Base-by-base conservation (phyloP, 2,888 invertebrate species). In the Stomorhina lunata region DNA sequence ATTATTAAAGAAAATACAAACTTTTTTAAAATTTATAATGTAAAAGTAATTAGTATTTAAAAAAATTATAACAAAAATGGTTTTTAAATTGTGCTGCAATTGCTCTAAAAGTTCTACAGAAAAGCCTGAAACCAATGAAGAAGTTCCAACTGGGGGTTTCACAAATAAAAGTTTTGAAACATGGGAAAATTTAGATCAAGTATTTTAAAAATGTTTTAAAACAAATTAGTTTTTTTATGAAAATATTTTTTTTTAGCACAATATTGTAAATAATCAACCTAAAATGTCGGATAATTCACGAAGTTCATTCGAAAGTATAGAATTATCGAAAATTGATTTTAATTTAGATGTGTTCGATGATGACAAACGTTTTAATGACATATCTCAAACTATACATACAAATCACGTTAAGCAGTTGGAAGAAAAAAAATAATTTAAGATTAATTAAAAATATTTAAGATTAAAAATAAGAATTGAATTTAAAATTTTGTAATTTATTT, bases 271-370 rank as follows among this genome's bases (percentile, higher is more conserved):
- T 20, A 27, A 37, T n/a, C 59, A 32, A 17, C 57, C 65, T 1
- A 79, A 59, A 66, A 27, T 72, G 40, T 59, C 80, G 4, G 32
- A 72, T 43, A 57, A 32, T 34, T 75, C 53, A 6, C 63, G 71
- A 34, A 73, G 34, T 22, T 78, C 78, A 0, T 7, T 43, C 7
- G 78, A 80, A 43, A 78, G 71, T 12, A 72, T 80, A 15, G 59
- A 81, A 6, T 40, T 84, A n/a, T 69, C 80, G 3, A 81, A 78
- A 57, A 78, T 83, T 45, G 85, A 85, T 73, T 76, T 85, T 10
- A 81, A 80, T 61, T 69, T 81, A 22, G 66, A 80, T 63, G 63
- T 80, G 22, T 85, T 80, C 55, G 84, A 85, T 43, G 80, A 85
- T 43, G 80, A 79, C 17, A 68, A 79, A 10, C 85, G 85, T 29